These are phyloP conservation scores for Phortica okadai DNA, from an alignment of 2,888 invertebrate species.

Conservation along the genomic window DNA sequence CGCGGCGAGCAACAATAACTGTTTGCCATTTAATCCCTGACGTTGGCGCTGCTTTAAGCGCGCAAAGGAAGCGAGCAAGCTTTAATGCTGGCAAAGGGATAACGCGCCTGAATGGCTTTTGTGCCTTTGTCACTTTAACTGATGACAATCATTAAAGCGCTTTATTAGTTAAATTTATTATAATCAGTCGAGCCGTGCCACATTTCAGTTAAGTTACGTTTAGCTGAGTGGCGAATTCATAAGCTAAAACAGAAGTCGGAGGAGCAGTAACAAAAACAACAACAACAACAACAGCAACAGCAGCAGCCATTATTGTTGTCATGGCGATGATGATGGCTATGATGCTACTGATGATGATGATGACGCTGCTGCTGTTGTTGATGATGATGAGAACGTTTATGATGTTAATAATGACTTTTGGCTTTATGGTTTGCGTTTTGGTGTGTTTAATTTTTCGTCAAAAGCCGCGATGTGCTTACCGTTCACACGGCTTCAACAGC, in stretches of 20 bases:
- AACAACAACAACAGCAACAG: neutral
- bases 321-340: neutral
- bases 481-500: neutral
- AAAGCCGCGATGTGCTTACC: slow-evolving; percentile 1
- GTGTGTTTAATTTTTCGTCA: slow-evolving; percentile 21
- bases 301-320: neutral
- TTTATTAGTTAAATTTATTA: slow-evolving; percentile 69
- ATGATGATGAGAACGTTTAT: neutral
- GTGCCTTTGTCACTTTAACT: slow-evolving; percentile 58
- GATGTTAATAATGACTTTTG: slow-evolving; percentile 11
- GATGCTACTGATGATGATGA: neutral
- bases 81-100: slow-evolving; percentile 5
- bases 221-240: neutral
- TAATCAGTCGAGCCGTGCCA: slow-evolving; percentile 47
- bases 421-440: neutral
- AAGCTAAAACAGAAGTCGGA: neutral
- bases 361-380: neutral
- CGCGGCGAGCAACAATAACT: neutral
- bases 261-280: neutral
- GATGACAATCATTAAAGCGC: slow-evolving; percentile 67
- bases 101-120: slow-evolving; percentile 32
- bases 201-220: neutral
- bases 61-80: neutral
- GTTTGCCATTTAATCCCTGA: slow-evolving; percentile 8
- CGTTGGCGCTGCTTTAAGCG: neutral